Evolutionary conservation across 2,797 vertebrate genomes (phyloP).

Genomic region (Myotis findleyi): DNA sequence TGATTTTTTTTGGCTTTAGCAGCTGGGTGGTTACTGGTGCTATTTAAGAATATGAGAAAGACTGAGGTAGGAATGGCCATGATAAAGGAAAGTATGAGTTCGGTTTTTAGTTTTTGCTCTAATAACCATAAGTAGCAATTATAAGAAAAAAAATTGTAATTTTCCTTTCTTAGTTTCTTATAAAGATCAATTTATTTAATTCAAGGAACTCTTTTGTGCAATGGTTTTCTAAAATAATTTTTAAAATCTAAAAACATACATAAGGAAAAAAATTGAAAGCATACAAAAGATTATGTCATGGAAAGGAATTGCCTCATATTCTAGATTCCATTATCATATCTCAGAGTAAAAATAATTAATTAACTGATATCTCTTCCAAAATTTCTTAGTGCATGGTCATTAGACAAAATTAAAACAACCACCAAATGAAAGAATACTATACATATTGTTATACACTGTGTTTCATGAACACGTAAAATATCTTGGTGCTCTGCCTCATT

Average conservation of each 20-base stretch:
- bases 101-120: not conserved
- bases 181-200: conserved; percentile 27
- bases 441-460: not conserved
- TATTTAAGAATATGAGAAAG: not conserved
- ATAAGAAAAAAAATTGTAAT: conserved; percentile 11
- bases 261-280: not conserved
- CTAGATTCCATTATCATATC: not conserved
- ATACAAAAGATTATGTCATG: conserved; percentile 16
- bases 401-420: not conserved
- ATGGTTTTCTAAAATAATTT: conserved; percentile 45
- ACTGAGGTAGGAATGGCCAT: not conserved
- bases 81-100: not conserved
- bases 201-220: not conserved
- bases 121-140: not conserved
- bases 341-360: not conserved
- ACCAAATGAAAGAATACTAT: not conserved
- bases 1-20: not conserved
- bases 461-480: not conserved
- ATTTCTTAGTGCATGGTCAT: not conserved
- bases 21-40: not conserved
- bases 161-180: conserved; percentile 6
- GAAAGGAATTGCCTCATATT: not conserved
- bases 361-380: not conserved
- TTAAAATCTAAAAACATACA: conserved; percentile 32
- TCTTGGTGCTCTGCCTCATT: not conserved